Conservation (phyloP, 2,888 invertebrate genomes). For the Perithous albicinctus region DNA sequence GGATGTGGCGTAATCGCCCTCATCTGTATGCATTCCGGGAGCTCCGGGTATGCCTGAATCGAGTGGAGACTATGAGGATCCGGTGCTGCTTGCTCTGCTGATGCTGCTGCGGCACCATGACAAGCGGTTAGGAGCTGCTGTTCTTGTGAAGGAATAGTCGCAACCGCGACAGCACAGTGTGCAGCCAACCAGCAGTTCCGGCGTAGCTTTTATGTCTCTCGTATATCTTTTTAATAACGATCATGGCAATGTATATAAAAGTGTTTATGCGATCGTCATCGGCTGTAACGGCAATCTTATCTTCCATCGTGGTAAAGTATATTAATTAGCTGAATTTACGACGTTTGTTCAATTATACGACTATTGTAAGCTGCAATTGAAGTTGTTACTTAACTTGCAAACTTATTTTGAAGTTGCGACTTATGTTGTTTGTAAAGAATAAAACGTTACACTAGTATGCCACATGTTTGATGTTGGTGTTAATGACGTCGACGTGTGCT, state of each 20-base stretch:
- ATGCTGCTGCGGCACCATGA: slow-evolving; percentile 1
- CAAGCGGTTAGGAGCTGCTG: slow-evolving; percentile 35
- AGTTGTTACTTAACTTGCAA: too few relatives aligned
- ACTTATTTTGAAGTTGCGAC: too few relatives aligned
- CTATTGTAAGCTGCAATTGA: too few relatives aligned
- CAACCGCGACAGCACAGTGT: slow-evolving; percentile 15
- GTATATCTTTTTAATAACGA: slow-evolving; percentile 48
- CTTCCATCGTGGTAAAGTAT: slow-evolving; percentile 49
- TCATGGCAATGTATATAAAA: slow-evolving; percentile 14
- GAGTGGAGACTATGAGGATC: slow-evolving; percentile 66
- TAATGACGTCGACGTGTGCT: slow-evolving; percentile 41
- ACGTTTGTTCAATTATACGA: slow-evolving; percentile 46
- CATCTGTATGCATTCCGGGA: slow-evolving; percentile 74
- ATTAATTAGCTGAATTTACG: slow-evolving; percentile 50
- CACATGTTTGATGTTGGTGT: slow-evolving; percentile 50
- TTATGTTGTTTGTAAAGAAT: slow-evolving; percentile 33
- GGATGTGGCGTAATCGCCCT: slow-evolving; percentile 71
- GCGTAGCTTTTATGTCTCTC: slow-evolving; percentile 19
- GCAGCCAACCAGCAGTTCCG: slow-evolving; percentile 6
- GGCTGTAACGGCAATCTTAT: slow-evolving; percentile 43
- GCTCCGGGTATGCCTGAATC: slow-evolving; percentile 61
- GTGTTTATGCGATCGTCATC: slow-evolving; percentile 33
- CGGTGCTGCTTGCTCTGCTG: slow-evolving; percentile 20
- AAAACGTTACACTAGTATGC: slow-evolving; percentile 26
- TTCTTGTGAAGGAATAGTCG: slow-evolving; percentile 32